A percentile compares a stretch with the other conserved stretches of the same genome.
phyloP scores from a whole-genome alignment of 2,797 vertebrate species.

The Brachyrhaphis roseni region DNA sequence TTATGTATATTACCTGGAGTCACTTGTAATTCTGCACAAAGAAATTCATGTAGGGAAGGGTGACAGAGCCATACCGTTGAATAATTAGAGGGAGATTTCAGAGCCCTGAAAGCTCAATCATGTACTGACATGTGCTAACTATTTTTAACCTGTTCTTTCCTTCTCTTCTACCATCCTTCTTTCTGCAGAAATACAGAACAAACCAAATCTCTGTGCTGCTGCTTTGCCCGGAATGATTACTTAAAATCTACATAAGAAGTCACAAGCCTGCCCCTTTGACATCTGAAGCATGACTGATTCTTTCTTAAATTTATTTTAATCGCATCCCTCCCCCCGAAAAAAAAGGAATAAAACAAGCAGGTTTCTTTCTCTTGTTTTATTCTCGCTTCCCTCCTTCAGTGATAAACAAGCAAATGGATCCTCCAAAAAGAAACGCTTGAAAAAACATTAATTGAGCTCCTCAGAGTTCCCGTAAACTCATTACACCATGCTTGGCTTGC shows the following conservation, averaged over 20 bases:
- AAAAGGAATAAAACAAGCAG: constrained; percentile 33
- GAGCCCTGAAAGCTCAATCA: constrained; percentile 89
- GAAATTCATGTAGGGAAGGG: constrained; percentile 85
- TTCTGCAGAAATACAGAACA: constrained; percentile 45
- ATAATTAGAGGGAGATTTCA: constrained; percentile 95
- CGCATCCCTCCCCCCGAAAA: background rate
- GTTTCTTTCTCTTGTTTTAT: constrained; percentile 58
- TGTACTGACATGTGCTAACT: constrained; percentile 84
- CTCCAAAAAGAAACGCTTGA: constrained; percentile 61
- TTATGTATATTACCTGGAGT: constrained; percentile 96
- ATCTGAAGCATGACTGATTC: constrained; percentile 20
- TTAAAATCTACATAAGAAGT: constrained; percentile 23
- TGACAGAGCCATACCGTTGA: constrained; percentile 90
- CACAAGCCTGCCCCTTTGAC: constrained; percentile 8
- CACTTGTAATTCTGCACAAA: constrained; percentile 87
- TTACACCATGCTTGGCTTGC: constrained; percentile 72
- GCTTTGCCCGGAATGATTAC: constrained; percentile 37
- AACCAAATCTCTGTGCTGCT: constrained; percentile 63
- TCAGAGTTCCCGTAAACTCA: constrained; percentile 72
- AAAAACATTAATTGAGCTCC: constrained; percentile 67
- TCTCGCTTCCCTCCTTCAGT: constrained; percentile 59
- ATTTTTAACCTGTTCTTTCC: constrained; percentile 86
- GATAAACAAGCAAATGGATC: constrained; percentile 69
- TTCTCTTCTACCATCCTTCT: constrained; percentile 53
- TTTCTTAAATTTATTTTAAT: constrained; percentile 41